Evolutionary conservation across 2,888 invertebrate genomes (phyloP).

Genomic region (Drosophila mayaguana): DNA sequence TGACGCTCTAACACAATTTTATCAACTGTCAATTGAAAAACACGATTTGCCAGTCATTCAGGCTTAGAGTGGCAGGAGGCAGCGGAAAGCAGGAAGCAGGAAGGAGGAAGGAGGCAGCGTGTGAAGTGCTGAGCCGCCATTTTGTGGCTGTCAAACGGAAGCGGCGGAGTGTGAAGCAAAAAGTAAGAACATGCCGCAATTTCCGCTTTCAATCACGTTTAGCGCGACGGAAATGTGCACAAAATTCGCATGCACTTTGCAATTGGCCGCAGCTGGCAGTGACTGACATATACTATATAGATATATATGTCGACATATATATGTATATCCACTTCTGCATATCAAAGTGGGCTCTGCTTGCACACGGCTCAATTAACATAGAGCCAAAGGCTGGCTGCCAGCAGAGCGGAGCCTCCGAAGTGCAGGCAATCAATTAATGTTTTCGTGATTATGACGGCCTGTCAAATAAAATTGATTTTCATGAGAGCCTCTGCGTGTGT

Average conservation of each 20-base stretch:
- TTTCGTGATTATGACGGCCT: constrained; percentile 53
- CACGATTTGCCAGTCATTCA: constrained; percentile 64
- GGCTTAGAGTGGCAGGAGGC: constrained; percentile 5
- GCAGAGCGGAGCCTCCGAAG: not conserved
- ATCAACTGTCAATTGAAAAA: constrained; percentile 74
- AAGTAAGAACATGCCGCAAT: constrained; percentile 58
- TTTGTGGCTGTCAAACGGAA: constrained; percentile 71
- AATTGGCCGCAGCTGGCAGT: constrained; percentile 3
- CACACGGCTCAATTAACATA: constrained; percentile 38
- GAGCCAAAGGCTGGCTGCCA: not conserved
- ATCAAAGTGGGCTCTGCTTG: constrained; percentile 13
- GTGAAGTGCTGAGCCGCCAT: constrained; percentile 42
- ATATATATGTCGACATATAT: not conserved
- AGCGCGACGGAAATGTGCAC: constrained; percentile 68
- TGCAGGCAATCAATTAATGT: constrained; percentile 56
- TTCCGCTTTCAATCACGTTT: constrained; percentile 75
- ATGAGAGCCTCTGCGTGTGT: not conserved
- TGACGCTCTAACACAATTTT: constrained; percentile 65
- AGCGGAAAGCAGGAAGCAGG: not conserved
- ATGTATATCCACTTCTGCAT: too few relatives aligned
- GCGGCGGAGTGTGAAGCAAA: constrained; percentile 44
- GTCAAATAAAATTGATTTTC: constrained; percentile 69
- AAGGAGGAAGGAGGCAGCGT: not conserved
- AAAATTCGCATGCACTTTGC: constrained; percentile 38
- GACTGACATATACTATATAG: constrained; percentile 2